These are phyloP conservation scores for Halcyon leucocephala DNA, from an alignment of 2,797 vertebrate genomes.

Conservation along the genomic window DNA sequence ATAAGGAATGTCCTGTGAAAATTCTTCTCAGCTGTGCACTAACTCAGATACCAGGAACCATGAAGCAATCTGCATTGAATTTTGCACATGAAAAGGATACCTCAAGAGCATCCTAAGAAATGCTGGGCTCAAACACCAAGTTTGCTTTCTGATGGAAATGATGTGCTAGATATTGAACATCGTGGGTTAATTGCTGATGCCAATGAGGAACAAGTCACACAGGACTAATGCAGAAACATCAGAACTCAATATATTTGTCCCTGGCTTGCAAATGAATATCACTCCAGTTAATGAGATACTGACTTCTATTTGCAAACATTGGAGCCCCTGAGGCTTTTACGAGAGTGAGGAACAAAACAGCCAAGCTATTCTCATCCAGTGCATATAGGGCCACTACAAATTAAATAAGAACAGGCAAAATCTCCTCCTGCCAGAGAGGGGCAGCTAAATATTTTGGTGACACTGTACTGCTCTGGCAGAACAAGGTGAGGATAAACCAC, in stretches of 20 bases:
- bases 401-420: neutral
- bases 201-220: neutral
- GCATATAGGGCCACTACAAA: neutral
- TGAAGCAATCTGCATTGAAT: neutral
- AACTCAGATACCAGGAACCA: neutral
- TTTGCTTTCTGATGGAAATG: constrained; percentile 26
- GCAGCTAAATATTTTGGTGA: neutral
- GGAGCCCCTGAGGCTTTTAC: neutral
- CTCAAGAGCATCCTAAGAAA: neutral
- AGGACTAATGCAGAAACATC: neutral
- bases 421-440: neutral
- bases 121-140: neutral
- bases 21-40: neutral
- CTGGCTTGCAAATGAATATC: neutral
- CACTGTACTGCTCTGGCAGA: neutral
- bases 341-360: neutral
- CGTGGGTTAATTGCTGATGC: neutral
- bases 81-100: neutral
- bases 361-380: neutral
- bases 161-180: neutral
- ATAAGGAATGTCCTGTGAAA: neutral
- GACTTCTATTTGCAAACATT: neutral
- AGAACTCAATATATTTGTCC: constrained; percentile 7
- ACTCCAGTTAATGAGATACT: neutral
- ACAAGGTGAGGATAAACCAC: neutral